Conservation (phyloP, 1,140 invertebrate genomes). For the Cydia fagiglandana region DNA sequence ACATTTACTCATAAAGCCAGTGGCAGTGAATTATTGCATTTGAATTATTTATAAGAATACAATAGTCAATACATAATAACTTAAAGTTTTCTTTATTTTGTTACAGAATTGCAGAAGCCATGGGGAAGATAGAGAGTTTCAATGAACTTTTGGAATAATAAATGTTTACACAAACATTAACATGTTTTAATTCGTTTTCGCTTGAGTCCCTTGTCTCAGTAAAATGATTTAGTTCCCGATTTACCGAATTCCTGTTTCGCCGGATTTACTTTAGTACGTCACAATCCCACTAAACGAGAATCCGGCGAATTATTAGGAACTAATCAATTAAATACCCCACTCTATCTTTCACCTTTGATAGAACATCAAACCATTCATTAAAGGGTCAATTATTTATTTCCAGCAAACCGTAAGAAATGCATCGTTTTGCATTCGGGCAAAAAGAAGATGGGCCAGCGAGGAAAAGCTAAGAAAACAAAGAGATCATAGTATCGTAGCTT, state of each 20-base stretch:
- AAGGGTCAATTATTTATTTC: conserved; percentile 34
- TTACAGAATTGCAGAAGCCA: conserved; percentile 37
- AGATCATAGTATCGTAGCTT: conserved; percentile 42
- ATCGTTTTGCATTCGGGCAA: conserved; percentile 46
- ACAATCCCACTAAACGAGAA: too few relatives aligned
- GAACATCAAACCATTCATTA: too few relatives aligned
- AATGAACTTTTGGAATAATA: conserved; percentile 20
- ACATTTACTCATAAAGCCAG: too few relatives aligned
- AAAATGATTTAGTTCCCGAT: too few relatives aligned
- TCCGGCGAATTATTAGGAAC: too few relatives aligned
- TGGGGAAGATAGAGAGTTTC: conserved; percentile 20
- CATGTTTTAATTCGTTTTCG: conserved; percentile 33
- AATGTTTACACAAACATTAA: not conserved
- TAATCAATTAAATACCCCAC: too few relatives aligned
- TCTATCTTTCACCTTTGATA: too few relatives aligned
- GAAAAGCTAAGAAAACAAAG: conserved; percentile 53
- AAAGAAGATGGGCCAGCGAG: conserved; percentile 43
- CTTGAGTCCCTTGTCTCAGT: not conserved
- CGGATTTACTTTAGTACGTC: too few relatives aligned
- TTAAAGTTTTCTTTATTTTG: not conserved
- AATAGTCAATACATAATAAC: not conserved
- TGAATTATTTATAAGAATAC: too few relatives aligned
- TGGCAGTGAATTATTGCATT: too few relatives aligned
- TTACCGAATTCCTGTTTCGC: too few relatives aligned
- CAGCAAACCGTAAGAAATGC: conserved; percentile 43